phyloP scores from a whole-genome alignment of 2,113 vertebrate species.

The Equus przewalskii region DNA sequence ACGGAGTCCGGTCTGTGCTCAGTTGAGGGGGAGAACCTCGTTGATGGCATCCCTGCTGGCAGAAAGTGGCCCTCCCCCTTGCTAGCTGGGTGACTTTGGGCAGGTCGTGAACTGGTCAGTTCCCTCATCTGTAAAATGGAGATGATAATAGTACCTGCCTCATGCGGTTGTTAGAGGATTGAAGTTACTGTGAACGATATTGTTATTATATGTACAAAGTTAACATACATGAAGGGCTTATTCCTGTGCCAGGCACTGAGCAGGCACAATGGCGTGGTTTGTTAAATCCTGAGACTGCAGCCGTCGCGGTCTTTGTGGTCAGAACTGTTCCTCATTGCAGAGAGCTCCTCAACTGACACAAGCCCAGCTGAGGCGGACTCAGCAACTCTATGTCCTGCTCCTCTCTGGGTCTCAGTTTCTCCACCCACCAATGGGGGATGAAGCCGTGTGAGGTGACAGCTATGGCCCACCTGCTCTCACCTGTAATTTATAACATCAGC shows the following conservation, averaged over 20 bases:
- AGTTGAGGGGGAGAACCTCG: neutral
- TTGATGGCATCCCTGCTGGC: rapidly evolving
- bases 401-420: neutral
- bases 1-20: neutral
- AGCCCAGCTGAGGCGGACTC: no score
- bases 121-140: neutral
- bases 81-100: neutral
- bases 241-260: neutral
- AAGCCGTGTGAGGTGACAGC: neutral
- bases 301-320: neutral
- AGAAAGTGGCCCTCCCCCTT: neutral
- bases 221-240: neutral
- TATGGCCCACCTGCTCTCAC: neutral
- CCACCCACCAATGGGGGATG: neutral
- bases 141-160: neutral
- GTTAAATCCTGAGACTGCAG: neutral
- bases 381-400: neutral
- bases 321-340: neutral
- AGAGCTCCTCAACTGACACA: neutral
- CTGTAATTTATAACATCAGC: neutral
- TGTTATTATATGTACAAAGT: neutral
- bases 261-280: neutral
- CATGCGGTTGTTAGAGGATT: neutral
- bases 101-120: neutral
- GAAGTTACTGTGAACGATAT: neutral